Percentiles rank a stretch among this genome's conserved stretches.
Evolutionary conservation across 2,113 vertebrate species (phyloP).

Genomic region (Lycaon pictus): DNA sequence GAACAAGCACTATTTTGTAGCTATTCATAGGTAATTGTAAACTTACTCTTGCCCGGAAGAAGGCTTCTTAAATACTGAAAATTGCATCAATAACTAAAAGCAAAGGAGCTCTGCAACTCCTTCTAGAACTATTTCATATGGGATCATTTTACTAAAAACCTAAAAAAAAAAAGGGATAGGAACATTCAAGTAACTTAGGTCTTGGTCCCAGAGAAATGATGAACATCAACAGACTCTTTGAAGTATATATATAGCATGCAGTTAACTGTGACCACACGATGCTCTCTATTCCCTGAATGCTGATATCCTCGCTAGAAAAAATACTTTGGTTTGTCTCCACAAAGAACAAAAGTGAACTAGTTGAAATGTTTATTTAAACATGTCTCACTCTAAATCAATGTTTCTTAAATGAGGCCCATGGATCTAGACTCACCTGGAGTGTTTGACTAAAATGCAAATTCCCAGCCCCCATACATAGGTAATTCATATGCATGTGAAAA

Average conservation of each 20-base stretch:
- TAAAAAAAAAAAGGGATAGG: background rate
- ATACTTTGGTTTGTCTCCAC: background rate
- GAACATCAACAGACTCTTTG: background rate
- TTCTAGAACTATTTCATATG: background rate
- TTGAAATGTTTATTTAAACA: slow-evolving; percentile 35
- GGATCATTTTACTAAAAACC: background rate
- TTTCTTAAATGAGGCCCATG: background rate
- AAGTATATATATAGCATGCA: background rate
- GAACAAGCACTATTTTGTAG: slow-evolving; percentile 33
- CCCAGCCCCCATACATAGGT: background rate
- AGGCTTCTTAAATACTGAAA: slow-evolving; percentile 67
- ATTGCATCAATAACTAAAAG: slow-evolving; percentile 47
- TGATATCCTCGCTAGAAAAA: background rate
- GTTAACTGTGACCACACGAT: background rate
- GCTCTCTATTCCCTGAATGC: background rate
- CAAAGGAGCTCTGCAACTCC: background rate
- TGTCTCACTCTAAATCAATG: background rate
- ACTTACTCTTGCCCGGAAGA: slow-evolving; percentile 34
- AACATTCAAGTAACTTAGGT: slow-evolving; percentile 9
- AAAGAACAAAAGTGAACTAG: background rate
- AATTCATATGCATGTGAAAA: background rate
- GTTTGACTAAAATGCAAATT: slow-evolving; percentile 47
- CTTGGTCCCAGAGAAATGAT: background rate
- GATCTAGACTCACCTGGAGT: background rate
- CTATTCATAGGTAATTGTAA: slow-evolving; percentile 46